Conservation (phyloP, 2,113 vertebrate species). For the Morone saxatilis region DNA sequence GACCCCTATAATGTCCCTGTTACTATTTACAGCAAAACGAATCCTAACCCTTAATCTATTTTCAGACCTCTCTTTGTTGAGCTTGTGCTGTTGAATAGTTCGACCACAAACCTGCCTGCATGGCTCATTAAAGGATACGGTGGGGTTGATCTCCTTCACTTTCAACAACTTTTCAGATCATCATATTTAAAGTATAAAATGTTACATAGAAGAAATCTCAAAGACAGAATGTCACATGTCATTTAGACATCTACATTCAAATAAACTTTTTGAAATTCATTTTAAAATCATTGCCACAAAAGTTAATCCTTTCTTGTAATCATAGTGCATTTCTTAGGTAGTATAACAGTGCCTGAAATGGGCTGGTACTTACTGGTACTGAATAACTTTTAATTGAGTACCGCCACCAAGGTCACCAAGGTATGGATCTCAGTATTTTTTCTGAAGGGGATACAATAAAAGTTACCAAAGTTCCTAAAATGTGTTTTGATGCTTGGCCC, state of each 20-base stretch:
- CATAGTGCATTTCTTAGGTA: not conserved
- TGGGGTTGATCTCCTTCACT: not conserved
- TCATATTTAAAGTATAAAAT: not conserved
- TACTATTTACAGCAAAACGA: conserved; percentile 15
- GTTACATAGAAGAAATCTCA: not conserved
- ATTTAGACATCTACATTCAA: not conserved
- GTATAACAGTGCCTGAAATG: not conserved
- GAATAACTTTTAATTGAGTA: too few species aligned
- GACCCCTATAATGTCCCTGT: not conserved
- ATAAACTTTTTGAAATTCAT: not conserved
- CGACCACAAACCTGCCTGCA: not conserved
- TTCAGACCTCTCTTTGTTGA: conserved; percentile 4
- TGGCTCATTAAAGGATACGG: not conserved
- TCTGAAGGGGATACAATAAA: too few species aligned
- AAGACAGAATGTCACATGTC: not conserved
- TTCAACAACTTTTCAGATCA: not conserved
- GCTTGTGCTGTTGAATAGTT: conserved; percentile 1
- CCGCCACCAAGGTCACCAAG: too few species aligned
- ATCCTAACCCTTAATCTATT: not conserved
- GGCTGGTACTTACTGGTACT: too few species aligned
- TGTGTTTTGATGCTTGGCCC: too few species aligned
- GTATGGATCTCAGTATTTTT: too few species aligned
- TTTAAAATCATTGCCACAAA: not conserved
- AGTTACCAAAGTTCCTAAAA: too few species aligned
- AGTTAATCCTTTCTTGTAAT: not conserved